Evolutionary conservation across 1,140 invertebrate species (phyloP), one percentile per base, ranked within the genome.

Genomic region (Heliconius congener): DNA sequence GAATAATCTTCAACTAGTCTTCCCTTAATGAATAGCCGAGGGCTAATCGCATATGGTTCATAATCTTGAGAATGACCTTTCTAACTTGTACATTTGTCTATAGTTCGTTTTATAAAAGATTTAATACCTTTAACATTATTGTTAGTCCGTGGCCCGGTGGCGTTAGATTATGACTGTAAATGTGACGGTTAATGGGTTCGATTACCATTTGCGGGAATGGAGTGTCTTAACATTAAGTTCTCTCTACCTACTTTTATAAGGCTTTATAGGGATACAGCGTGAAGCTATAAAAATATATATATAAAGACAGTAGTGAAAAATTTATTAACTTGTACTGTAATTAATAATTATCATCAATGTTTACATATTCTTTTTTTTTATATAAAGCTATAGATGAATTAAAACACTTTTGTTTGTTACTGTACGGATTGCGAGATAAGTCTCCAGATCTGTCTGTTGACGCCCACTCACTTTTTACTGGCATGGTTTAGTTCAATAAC

Each of bases 1-100:
- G 5, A 1, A 16, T 66, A 66, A 30, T 30, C 13, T 66, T 30
- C 30, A 66, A 66, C 27, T 30, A 30, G 60, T 66, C 57, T 60
- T 60, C 60, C 60, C 60, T 66, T 66, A 66, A 66, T 16, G 60
- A 66, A 66, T 66, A 66, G 60, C 60, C 60, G 60, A 66, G 60
- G 27, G 60, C 27, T 66, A 27, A 66, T 30, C 1, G 60, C 23
- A 8, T 16, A 30, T 30, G 9, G 60, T 27, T 66, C 27, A 30
- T 27, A 66, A 19, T 55, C 46, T 74, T 52, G 23, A 52, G 27
- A 73, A 13, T 46, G 73, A 74, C 73, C 73, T 55, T 74, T 66
- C 27, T 16, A 66, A 4, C 3, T n/a, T 27, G 27, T 66, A 66
- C 60, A 66, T 30, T 66, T 27, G 27, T 27, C 3, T 66, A 66